A percentile compares a stretch with the other conserved stretches of the same genome.
Conservation (phyloP, 2,113 vertebrate genomes). For the Carlito syrichta region DNA sequence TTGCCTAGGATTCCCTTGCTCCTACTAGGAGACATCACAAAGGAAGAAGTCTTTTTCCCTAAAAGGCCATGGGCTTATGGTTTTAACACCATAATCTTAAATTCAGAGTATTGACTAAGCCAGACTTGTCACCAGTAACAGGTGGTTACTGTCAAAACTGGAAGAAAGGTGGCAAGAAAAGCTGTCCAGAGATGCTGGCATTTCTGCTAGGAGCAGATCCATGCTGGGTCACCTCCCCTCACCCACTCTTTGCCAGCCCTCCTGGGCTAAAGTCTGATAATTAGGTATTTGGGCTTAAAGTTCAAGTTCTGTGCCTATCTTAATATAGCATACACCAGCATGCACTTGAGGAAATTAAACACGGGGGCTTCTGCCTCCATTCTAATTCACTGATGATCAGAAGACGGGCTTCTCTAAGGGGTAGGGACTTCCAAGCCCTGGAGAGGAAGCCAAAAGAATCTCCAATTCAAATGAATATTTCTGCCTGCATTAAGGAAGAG, state of each 20-base stretch:
- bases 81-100: neutral
- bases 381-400: neutral
- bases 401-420: neutral
- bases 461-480: neutral
- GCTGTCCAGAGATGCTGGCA: neutral
- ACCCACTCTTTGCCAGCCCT: neutral
- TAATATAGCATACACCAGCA: neutral
- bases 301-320: neutral
- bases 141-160: neutral
- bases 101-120: neutral
- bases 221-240: neutral
- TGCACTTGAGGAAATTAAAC: neutral
- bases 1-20: neutral
- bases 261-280: neutral
- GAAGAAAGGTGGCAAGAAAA: neutral
- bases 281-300: neutral
- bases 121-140: neutral
- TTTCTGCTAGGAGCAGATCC: neutral
- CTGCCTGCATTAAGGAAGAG: neutral
- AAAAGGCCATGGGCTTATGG: neutral
- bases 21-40: neutral
- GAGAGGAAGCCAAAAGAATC: neutral
- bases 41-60: neutral
- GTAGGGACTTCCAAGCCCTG: neutral
- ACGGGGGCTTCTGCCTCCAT: neutral